phyloP scores from a whole-genome alignment of 1,140 invertebrate genomes.

The Tenebrio molitor region DNA sequence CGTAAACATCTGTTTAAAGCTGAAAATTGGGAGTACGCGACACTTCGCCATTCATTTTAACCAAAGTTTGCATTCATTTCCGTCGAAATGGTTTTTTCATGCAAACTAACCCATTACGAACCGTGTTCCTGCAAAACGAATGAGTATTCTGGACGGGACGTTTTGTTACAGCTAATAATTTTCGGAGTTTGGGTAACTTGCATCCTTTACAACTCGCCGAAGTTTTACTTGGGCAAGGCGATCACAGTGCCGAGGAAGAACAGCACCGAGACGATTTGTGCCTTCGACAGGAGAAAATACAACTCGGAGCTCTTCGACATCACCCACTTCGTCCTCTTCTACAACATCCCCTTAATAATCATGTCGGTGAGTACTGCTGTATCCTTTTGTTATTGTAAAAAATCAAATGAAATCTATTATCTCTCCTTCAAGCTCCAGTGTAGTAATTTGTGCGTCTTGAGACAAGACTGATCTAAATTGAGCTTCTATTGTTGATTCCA shows the following conservation, averaged over 20 bases:
- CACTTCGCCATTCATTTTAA: too few relatives aligned
- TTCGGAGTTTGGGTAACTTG: constrained; percentile 82
- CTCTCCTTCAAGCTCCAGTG: too few relatives aligned
- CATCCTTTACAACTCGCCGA: constrained; percentile 81
- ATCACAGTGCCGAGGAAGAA: constrained; percentile 73
- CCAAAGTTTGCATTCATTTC: too few relatives aligned
- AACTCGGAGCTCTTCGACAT: constrained; percentile 82
- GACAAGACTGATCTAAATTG: too few relatives aligned
- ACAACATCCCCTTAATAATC: constrained; percentile 79
- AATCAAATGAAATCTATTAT: not conserved
- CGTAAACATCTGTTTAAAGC: too few relatives aligned
- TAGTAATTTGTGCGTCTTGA: too few relatives aligned
- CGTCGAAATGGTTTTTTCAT: too few relatives aligned
- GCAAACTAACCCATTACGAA: too few relatives aligned
- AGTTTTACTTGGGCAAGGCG: constrained; percentile 81
- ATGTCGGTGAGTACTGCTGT: constrained; percentile 76
- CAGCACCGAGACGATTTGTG: constrained; percentile 79
- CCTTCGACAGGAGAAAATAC: constrained; percentile 79
- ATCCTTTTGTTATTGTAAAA: not conserved
- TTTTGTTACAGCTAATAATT: constrained; percentile 75
- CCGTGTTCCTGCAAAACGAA: too few relatives aligned
- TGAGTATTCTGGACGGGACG: too few relatives aligned
- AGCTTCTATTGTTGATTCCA: too few relatives aligned
- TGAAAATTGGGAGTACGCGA: too few relatives aligned
- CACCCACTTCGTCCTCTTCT: constrained; percentile 82